These are phyloP conservation scores for Drosophila nr. perissopoda DNA, from an alignment of 2,888 invertebrate genomes.

Conservation along the genomic window DNA sequence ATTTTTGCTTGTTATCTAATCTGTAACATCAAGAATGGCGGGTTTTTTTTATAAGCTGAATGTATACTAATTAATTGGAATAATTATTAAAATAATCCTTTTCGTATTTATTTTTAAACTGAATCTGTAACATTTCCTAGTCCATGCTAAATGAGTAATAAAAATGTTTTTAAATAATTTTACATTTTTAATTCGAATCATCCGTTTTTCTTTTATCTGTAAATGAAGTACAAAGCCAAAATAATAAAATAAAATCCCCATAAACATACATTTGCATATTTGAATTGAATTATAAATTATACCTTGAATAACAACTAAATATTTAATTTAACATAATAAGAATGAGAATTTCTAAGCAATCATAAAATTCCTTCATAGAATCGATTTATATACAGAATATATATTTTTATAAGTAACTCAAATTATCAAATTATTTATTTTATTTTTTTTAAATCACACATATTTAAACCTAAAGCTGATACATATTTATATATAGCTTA, in stretches of 20 bases:
- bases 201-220: accelerated
- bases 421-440: background rate
- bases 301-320: background rate
- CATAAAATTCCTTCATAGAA: background rate
- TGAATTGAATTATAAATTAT: no score
- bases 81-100: background rate
- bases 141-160: background rate
- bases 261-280: no score
- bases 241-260: background rate
- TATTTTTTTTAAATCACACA: no score
- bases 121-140: background rate
- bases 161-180: background rate
- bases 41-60: background rate
- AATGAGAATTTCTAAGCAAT: background rate
- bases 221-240: background rate
- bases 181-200: background rate
- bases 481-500: background rate
- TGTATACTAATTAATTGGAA: background rate
- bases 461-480: no score
- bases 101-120: background rate
- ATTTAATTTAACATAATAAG: no score
- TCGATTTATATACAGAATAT: background rate
- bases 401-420: background rate
- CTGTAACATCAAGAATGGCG: background rate
- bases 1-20: constrained; percentile 14